Percentiles rank a stretch among this genome's conserved stretches.
Evolutionary conservation across 2,888 invertebrate species (phyloP).

Genomic region (Dasypolia templi): DNA sequence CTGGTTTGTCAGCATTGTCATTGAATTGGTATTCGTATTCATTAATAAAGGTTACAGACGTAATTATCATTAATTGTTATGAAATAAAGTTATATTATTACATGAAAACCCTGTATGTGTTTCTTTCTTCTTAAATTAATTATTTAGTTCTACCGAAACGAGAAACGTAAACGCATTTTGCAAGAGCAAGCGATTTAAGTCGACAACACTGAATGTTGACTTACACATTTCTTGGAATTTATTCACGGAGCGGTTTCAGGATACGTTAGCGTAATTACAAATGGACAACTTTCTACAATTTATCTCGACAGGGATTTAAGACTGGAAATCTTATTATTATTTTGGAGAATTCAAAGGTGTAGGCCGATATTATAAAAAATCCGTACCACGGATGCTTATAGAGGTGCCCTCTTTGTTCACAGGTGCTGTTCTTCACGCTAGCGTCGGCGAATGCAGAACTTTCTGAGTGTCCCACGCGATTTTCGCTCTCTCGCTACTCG

Average conservation of each 20-base stretch:
- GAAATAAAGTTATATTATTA: not conserved
- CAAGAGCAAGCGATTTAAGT: constrained; percentile 34
- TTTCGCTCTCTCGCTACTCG: no score
- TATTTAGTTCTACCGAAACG: not conserved
- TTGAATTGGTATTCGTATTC: not conserved
- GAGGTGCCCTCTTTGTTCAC: not conserved
- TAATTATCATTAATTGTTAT: not conserved
- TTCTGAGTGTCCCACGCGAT: no score
- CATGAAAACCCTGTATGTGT: not conserved
- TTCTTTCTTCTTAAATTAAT: not conserved
- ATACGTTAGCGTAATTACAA: constrained; percentile 26
- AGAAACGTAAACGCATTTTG: constrained; percentile 21
- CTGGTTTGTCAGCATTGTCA: not conserved
- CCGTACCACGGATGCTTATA: not conserved
- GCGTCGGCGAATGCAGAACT: not conserved
- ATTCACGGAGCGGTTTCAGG: constrained; percentile 14
- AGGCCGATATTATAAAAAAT: no score
- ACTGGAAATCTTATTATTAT: not conserved
- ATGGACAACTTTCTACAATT: constrained; percentile 8
- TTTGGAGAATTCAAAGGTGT: not conserved
- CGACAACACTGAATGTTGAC: constrained; percentile 36
- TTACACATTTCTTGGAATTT: constrained; percentile 43
- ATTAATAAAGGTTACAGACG: not conserved
- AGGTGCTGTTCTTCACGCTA: no score
- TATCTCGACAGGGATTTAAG: constrained; percentile 1